Base-by-base conservation (phyloP, 2,888 invertebrate genomes). In the Villa cingulata region DNA sequence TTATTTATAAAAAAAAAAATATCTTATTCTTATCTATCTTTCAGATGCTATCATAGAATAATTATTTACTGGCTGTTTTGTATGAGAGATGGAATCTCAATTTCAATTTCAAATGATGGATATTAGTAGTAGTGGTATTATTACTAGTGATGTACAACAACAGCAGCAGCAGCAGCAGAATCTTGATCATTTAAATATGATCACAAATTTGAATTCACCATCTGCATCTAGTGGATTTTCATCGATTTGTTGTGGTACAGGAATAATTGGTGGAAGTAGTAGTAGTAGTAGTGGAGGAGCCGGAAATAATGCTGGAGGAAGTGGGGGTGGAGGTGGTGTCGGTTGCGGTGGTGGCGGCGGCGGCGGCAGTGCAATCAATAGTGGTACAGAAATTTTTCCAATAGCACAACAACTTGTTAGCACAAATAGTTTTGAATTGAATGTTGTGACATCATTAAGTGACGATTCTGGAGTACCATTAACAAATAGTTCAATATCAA, bases 401-500 rank as follows among this genome's bases (percentile, higher is more conserved):
- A 12, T 32, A 12, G 12, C 46, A 14, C 65, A 64, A 48, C 65
- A 67, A 45, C 54, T 69, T 53, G 60, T 65, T 34, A 69, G 66
- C 54, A 63, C 63, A 49, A 68, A 67, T 51, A 69, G 68, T 57
- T 67, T 68, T 49, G 69, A 69, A 48, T 54, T 69, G 48, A 69
- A 69, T 57, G 63, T 65, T 32, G 66, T 62, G 17, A 64, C 68
- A 45, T 69, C 70, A 34, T 49, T 68, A 23, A 68, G 68, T 55
- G 69, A 69, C 54, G 69, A 69, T 50, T 69, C 69, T 37, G 69
- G 69, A 15, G 64, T 69, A 14, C 66, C 68, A 12, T 54, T 68
- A 19, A 67, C 68, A 41, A 68, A 66, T 48, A 68, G 69, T 57
- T 68, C 68, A 53, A 68, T 68, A 56, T 68, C 68, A 34, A 69